A percentile compares a stretch with the other conserved stretches of the same genome.
Conservation (phyloP, 2,113 vertebrate species). For the Scomber colias region DNA sequence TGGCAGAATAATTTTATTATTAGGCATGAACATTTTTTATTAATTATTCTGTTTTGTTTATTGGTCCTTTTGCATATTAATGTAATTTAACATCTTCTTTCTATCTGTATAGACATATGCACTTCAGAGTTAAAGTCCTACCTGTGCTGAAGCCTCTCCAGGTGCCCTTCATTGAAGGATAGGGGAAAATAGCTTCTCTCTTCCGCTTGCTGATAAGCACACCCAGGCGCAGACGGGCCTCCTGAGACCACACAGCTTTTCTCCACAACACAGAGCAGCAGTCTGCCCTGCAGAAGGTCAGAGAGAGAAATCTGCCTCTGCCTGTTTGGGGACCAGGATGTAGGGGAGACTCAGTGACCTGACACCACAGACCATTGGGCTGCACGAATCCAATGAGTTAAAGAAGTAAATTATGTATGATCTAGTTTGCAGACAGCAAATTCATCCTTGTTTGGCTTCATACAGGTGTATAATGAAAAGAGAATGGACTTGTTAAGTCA, state of each 20-base stretch:
- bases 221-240: slow-evolving; percentile 58
- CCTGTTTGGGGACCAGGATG: slow-evolving; percentile 55
- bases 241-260: slow-evolving; percentile 73
- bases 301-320: slow-evolving; percentile 52
- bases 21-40: slow-evolving; percentile 14
- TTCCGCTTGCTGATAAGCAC: slow-evolving; percentile 74
- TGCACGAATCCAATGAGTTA: slow-evolving; percentile 21
- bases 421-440: slow-evolving; percentile 52
- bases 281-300: slow-evolving; percentile 74
- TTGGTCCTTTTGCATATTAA: slow-evolving; percentile 25
- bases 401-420: slow-evolving; percentile 70
- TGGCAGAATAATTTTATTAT: slow-evolving; percentile 28
- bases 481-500: slow-evolving; percentile 61
- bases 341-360: slow-evolving; percentile 54
- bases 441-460: slow-evolving; percentile 57
- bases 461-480: slow-evolving; percentile 51
- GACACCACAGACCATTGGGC: slow-evolving; percentile 57
- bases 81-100: slow-evolving; percentile 16
- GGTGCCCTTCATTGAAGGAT: slow-evolving; percentile 80
- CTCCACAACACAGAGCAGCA: slow-evolving; percentile 57
- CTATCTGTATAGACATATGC: slow-evolving; percentile 16
- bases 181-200: slow-evolving; percentile 64
- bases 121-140: slow-evolving; percentile 29
- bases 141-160: slow-evolving; percentile 54
- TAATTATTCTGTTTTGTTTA: not conserved